Conservation (phyloP, 35 echinoderm and acorn worm genomes). For the Ophioderma brevispina region DNA sequence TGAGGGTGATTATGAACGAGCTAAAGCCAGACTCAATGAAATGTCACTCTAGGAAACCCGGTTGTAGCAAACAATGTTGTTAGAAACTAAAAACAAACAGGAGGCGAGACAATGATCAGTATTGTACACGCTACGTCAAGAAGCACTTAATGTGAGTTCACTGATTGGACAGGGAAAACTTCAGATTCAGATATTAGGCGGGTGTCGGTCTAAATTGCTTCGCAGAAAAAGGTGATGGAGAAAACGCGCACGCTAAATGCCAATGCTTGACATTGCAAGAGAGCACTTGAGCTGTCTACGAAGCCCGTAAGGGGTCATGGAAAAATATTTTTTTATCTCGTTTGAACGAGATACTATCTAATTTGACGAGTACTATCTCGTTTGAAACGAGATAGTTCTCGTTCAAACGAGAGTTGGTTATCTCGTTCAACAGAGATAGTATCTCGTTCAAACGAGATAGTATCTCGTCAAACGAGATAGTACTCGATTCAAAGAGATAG, state of each 20-base stretch:
- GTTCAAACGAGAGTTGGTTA: too few relatives aligned
- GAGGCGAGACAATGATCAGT: conserved; percentile 59
- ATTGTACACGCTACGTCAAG: conserved; percentile 37
- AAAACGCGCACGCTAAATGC: background rate
- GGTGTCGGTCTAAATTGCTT: conserved; percentile 39
- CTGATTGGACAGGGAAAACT: conserved; percentile 50
- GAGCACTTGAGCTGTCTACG: conserved; percentile 26
- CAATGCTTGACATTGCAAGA: conserved; percentile 3
- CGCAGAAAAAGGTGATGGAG: conserved; percentile 40
- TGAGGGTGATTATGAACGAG: conserved; percentile 38
- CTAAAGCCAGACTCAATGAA: background rate
- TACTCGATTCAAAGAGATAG: too few relatives aligned
- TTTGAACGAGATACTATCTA: too few relatives aligned
- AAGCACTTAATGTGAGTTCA: conserved; percentile 62
- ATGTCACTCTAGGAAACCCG: conserved; percentile 17
- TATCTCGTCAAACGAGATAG: too few relatives aligned
- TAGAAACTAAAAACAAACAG: conserved; percentile 52
- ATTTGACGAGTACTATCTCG: too few relatives aligned
- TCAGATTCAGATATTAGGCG: conserved; percentile 49
- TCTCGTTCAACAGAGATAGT: too few relatives aligned
- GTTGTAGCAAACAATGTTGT: conserved; percentile 61
- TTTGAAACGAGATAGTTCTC: too few relatives aligned
- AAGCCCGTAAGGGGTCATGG: too few relatives aligned
- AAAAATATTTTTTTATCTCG: too few relatives aligned
- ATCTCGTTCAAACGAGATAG: too few relatives aligned